These are phyloP conservation scores for Petrocephalus schoutedeni DNA, from an alignment of 2,797 vertebrate species.

Conservation along the genomic window DNA sequence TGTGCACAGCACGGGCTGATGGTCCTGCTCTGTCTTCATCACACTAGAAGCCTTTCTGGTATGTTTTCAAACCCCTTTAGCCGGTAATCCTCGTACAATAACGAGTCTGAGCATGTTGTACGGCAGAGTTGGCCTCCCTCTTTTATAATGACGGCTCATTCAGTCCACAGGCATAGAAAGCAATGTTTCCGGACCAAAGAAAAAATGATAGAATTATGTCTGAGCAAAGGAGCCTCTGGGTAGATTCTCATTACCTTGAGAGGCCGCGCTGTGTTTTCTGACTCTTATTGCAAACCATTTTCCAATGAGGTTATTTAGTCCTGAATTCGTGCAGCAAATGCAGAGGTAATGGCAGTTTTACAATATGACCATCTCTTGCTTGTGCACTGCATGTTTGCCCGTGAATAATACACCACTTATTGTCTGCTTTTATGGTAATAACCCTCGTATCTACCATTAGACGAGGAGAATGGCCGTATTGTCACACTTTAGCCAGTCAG, in stretches of 20 bases:
- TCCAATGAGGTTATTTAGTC: neutral
- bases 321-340: neutral
- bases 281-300: neutral
- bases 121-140: neutral
- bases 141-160: neutral
- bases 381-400: neutral
- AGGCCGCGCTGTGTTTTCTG: neutral
- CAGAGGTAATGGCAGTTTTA: neutral
- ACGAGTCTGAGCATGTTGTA: neutral
- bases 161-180: neutral
- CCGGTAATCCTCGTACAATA: neutral
- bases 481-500: neutral
- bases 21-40: neutral
- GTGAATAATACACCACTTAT: neutral
- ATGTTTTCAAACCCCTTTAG: no score
- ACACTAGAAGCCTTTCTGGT: neutral
- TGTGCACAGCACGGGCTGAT: neutral
- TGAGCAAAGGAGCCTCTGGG: neutral
- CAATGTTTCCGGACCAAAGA: neutral
- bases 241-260: neutral
- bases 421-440: neutral
- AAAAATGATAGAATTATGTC: neutral
- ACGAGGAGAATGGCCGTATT: neutral
- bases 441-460: neutral
- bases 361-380: neutral